Evolutionary conservation across 2,888 invertebrate species (phyloP).

Genomic region (Patella pellucida): DNA sequence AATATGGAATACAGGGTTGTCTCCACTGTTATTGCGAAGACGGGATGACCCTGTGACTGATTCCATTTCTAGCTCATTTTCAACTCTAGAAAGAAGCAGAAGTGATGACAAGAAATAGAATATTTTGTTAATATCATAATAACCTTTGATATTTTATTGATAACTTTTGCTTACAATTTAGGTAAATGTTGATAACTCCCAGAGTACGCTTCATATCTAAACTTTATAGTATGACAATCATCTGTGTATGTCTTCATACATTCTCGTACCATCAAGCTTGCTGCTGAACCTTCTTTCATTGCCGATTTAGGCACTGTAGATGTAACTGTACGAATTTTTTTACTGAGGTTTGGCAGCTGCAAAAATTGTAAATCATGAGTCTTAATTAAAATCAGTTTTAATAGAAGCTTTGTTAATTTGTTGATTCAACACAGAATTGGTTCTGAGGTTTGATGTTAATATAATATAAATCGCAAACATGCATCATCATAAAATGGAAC

Average conservation of each 20-base stretch:
- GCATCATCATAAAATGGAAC: no score
- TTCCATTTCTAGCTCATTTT: no score
- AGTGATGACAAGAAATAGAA: no score
- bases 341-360: slow-evolving; percentile 74
- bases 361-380: slow-evolving; percentile 63
- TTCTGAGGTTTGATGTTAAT: no score
- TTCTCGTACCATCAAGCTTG: slow-evolving; percentile 78
- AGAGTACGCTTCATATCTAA: slow-evolving; percentile 90
- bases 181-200: slow-evolving; percentile 90
- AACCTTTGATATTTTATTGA: no score
- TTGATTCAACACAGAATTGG: no score
- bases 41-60: no score
- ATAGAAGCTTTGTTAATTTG: background rate
- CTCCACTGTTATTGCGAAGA: no score
- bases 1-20: no score
- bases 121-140: no score
- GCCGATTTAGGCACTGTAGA: slow-evolving; percentile 76
- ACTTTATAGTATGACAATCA: slow-evolving; percentile 91
- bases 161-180: slow-evolving; percentile 21
- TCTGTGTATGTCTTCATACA: slow-evolving; percentile 85
- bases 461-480: no score
- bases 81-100: no score
- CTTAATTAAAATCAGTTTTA: background rate
- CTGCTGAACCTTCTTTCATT: slow-evolving; percentile 71
- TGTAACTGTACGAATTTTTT: slow-evolving; percentile 84